Base-by-base conservation (phyloP, 2,113 vertebrate genomes). In the Pollachius pollachius region DNA sequence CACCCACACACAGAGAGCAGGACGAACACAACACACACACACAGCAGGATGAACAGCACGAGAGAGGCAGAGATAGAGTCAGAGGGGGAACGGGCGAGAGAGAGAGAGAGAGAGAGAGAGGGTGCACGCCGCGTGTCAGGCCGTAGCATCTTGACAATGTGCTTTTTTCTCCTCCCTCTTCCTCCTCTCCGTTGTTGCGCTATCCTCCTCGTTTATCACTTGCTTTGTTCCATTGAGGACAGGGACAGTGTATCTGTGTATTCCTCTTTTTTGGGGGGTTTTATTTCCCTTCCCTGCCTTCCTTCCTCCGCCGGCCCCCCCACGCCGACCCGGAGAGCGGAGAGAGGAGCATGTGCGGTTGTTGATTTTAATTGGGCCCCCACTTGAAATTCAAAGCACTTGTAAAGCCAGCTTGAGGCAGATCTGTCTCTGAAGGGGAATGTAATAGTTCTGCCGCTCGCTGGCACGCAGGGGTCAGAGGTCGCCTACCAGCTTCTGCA, bases 301-400 rank as follows among this genome's bases (percentile, higher is more conserved):
- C 54, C 54, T 16, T 56, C 54, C 37, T 41, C 37, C 9, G 3
- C 37, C 5, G 5, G 6, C 11, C 9, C 27, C 27, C 27, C 27
- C 27, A 27, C 27, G 27, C 27, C 2, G 27, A 2, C 4, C 58
- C 58, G 48, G 73, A 82, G 69, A 74, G 79, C 70, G 81, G 58
- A 52, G 69, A 37, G 80, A 79, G 71, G 67, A 79, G 79, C 73
- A 79, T 58, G 72, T 66, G 67, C n/a, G 21, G 77, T 85, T 76
- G 72, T 87, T 87, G 69, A 73, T 81, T 84, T 74, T 87, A 87
- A 89, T 84, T 85, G 72, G 84, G 73, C 64, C 37, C 57, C 1
- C 18, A 54, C 63, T 85, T 82, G 48, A 74, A 87, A 91, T 87
- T 82, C 82, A 79, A 73, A 86, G 78, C 78, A 70, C 74, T 73